Evolutionary conservation across 1,140 invertebrate genomes (phyloP), one percentile per base, ranked within the genome.

Genomic region (Rhizoglyphus robini): DNA sequence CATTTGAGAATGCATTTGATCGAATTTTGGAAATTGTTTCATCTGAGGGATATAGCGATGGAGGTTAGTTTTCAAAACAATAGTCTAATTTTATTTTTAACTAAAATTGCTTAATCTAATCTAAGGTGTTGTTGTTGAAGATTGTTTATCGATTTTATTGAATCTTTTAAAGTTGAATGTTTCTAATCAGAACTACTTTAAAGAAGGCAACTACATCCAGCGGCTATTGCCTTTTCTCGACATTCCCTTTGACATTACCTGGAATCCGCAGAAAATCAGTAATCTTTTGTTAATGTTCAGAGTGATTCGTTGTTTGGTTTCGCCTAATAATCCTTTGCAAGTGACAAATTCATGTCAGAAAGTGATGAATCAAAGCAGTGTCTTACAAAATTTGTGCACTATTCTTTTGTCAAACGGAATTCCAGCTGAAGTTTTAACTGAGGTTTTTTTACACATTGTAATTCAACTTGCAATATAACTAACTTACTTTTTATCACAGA

Each of bases 1-100:
- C 94, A 0, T 99, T 98, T 79, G 94, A 99, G 79, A 98, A 96
- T 79, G 92, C 91, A 0, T 99, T 98, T 76, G 94, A 98, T 77
- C 82, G 88, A 69, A 79, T 99, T 38, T 88, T 98, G 70, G 88
- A 92, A 73, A 92, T 99, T 32, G 90, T 99, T 29, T 79, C 78
- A 1, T 85, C 89, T 70, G 96, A 99, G 79, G 94, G 92, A 49
- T 86, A 85, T 70, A 86, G 87, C 27, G 91, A 98, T 78, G 95
- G 93, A 61, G 93, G 78, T 76, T 70, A 64, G 65, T 54, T 23
- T n/a, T 62, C n/a, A n/a, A n/a, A n/a, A n/a, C n/a, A n/a, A n/a
- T n/a, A 31, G 41, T 11, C n/a, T 11, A 46, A 11, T 46, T 38
- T 46, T n/a, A 11, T n/a, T 46, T n/a, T 13, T 46, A 13, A 11